Evolutionary conservation across 2,797 vertebrate genomes (phyloP), one percentile per base, ranked within the genome.

Genomic region (Mastacembelus armatus): DNA sequence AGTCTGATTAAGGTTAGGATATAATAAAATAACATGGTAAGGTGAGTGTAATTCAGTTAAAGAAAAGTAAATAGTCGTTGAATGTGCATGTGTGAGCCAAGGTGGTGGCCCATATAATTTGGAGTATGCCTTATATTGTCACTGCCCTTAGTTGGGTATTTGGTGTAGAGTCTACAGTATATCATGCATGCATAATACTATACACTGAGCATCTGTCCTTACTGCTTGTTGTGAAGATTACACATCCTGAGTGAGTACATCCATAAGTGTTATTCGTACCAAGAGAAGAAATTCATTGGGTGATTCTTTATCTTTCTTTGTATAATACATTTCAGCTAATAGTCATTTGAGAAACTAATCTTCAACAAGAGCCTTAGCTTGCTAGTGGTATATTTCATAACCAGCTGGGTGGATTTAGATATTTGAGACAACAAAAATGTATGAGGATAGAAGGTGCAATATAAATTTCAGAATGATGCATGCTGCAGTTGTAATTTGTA

Each of bases 371-470:
- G 43, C 65, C 58, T 77, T 33, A 27, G 33, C 68, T 64, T 67
- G 61, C 57, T 66, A 27, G 15, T 45, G 55, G 49, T 77, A 54
- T 77, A 48, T 74, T 74, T 69, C 39, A 65, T 40, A 62, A 62
- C 66, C 77, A 80, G 83, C 59, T 78, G 54, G 40, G 30, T 66
- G 59, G 61, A 76, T 79, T 77, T 66, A 69, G 72, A 74, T 89
- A 72, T 77, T 74, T 52, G 66, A 56, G 71, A 66, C 63, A 80
- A 75, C 80, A 73, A 71, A 83, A 84, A 86, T 71, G 71, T 54
- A 84, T 74, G 75, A 81, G 43, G 26, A 78, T 24, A 40, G 49
- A 36, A 74, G 35, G 59, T 71, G 61, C 33, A 76, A 66, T 74
- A 72, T 73, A 59, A 67, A 80, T 83, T 65, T 49, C 15, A 2